These are phyloP conservation scores for Automeris io DNA, from an alignment of 2,888 invertebrate genomes.

Conservation along the genomic window DNA sequence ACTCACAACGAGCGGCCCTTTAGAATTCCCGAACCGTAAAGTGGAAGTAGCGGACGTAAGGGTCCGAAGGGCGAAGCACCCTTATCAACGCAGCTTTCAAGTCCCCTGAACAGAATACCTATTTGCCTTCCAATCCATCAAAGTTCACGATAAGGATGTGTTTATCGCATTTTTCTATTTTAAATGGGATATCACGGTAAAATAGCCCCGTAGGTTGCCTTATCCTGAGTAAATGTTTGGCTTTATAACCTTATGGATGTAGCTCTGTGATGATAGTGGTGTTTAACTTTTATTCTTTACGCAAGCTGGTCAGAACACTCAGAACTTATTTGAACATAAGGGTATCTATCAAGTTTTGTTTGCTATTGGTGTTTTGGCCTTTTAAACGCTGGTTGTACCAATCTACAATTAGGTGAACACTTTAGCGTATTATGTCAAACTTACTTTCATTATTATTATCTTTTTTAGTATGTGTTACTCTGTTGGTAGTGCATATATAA, in stretches of 20 bases:
- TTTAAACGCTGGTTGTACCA: too few species aligned
- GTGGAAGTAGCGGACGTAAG: slow-evolving; percentile 20
- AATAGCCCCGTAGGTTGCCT: background rate
- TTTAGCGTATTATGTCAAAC: too few species aligned
- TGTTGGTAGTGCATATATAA: too few species aligned
- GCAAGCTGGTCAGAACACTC: too few species aligned
- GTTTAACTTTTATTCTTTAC: too few species aligned
- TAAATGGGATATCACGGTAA: background rate
- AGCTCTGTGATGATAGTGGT: background rate
- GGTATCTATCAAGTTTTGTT: too few species aligned
- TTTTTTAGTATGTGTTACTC: too few species aligned
- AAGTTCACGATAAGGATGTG: slow-evolving; percentile 26
- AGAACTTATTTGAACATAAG: too few species aligned
- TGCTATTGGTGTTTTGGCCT: too few species aligned
- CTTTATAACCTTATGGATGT: slow-evolving; percentile 1
- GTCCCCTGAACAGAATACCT: slow-evolving; percentile 33
- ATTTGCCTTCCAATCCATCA: slow-evolving; percentile 41
- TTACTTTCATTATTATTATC: too few species aligned
- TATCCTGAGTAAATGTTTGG: too few species aligned
- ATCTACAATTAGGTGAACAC: too few species aligned
- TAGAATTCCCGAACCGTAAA: slow-evolving; percentile 7
- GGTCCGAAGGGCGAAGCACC: slow-evolving; percentile 29
- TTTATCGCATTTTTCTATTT: slow-evolving; percentile 2
- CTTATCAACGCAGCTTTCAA: slow-evolving; percentile 42
- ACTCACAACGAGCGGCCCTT: slow-evolving; percentile 5